These are phyloP conservation scores for Pygoscelis antarcticus DNA, from an alignment of 2,113 vertebrate species.

Conservation along the genomic window DNA sequence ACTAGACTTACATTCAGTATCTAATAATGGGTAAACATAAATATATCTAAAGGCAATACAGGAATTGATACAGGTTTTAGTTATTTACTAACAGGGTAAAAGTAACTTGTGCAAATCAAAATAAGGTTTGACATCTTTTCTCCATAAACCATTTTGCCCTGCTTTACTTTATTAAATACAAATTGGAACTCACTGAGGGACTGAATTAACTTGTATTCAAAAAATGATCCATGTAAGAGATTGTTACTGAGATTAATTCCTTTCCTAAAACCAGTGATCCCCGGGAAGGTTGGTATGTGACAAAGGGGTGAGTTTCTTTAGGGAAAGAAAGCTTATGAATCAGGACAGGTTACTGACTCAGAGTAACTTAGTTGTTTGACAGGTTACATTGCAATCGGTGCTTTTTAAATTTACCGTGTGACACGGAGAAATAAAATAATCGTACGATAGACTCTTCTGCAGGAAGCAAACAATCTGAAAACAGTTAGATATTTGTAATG, in stretches of 20 bases:
- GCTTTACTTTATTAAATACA: not conserved
- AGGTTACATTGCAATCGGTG: rapidly evolving
- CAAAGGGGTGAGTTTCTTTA: not conserved
- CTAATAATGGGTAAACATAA: not conserved
- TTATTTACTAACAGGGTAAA: not conserved
- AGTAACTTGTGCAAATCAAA: not conserved
- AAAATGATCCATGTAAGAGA: not conserved
- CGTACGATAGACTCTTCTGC: rapidly evolving
- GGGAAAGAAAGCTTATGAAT: not conserved
- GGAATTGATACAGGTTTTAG: not conserved
- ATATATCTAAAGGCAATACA: not conserved
- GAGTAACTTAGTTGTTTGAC: not conserved
- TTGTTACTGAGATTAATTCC: not conserved
- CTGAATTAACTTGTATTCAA: not conserved
- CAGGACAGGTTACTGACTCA: not conserved
- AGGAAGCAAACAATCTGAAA: not conserved
- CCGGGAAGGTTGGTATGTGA: not conserved
- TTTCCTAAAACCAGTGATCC: not conserved
- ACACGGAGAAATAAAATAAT: not conserved
- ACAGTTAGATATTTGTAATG: not conserved
- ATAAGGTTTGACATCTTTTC: not conserved
- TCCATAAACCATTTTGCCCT: not conserved
- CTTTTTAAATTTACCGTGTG: not conserved
- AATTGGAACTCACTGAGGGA: not conserved
- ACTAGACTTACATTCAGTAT: not conserved